Base-by-base conservation (phyloP, 1,140 invertebrate genomes). In the Paracyclopina nana region DNA sequence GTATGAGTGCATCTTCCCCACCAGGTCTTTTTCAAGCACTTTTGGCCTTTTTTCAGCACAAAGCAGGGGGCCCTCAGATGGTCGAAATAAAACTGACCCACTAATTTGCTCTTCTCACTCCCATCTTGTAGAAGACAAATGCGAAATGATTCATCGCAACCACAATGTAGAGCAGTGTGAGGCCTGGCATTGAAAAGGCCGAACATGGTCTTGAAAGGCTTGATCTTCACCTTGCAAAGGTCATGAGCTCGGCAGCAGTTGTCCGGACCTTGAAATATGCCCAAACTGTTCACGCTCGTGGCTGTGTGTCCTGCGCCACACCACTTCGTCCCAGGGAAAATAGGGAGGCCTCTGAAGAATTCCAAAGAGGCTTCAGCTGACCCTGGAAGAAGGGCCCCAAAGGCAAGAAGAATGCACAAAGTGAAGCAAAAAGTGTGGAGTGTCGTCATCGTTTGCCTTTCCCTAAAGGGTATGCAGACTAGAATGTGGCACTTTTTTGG, bases 71-170 rank as follows among this genome's bases (percentile, higher is more conserved):
- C 86, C 60, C 86, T 82, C 1, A 92, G 76, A 0, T 91, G 70
- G 62, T 92, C 88, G 70, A 95, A 95, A 68, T 88, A 94, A 6
- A 94, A 68, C 60, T 84, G 82, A 1, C 88, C 87, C 57, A 94
- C 83, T 54, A 91, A 73, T 60, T 87, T 84, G 0, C 85, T 78
- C 1, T 82, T 75, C 3, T 77, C 77, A 0, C 83, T 82, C 51
- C 76, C 73, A 0, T 82, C 77, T 65, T 82, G 74, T 61, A 88
- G 88, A 51, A 95, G 66, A 60, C 88, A 95, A 1, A 82, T 76
- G 45, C 85, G 77, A 62, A 95, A 92, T n/a, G 42, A 14, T 20
- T 73, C 71, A 68, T 90, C 85, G 63, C 85, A 88, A 45, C 67
- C 68, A 65, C 84, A 90, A 60, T 85, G 79, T 50, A 79, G 82